Base-by-base conservation (phyloP, 1,140 invertebrate species). In the Philotrypesis tridentata region DNA sequence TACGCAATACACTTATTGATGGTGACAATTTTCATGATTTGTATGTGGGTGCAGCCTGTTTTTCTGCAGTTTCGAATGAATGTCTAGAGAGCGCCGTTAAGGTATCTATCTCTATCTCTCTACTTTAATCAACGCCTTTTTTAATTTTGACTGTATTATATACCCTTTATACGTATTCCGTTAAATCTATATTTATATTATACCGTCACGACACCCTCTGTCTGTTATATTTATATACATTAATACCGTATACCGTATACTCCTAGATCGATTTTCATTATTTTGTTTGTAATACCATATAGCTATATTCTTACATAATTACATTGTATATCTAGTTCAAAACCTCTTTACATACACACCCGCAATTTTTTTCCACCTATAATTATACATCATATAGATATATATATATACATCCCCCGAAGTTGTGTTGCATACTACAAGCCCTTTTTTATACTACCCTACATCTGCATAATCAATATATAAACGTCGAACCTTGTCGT, bases 51-150 rank as follows among this genome's bases (percentile, higher is more conserved):
- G 93, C 93, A 94, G 93, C 93, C 93, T 92, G 93, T 94, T 92
- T 93, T 93, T 93, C 92, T 94, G 93, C 92, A 92, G 89, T 93
- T 93, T 93, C 91, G 90, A 91, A 93, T 93, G 92, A 91, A 91
- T 90, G 89, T 93, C 87, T 91, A 91, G 91, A 91, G 91, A 74
- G 63, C 76, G 75, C 8, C 75, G 60, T 70, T 43, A 67, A 83
- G 82, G 82, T 79, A 83, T 48, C 31, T 79, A 74, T 68, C 29
- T 78, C 63, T 71, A 8, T 71, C 40, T 68, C 61, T 76, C 31
- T 65, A 9, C 4, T 60, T n/a, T 6, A n/a, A 60, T n/a, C 65
- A 67, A 23, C 4, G 14, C 23, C 4, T 31, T 0, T 70, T 6
- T 70, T 48, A 11, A 2, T 68, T 14, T 68, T 33, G 14, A 21